Evolutionary conservation across 2,888 invertebrate genomes (phyloP).

Genomic region (Coleophora deauratella): DNA sequence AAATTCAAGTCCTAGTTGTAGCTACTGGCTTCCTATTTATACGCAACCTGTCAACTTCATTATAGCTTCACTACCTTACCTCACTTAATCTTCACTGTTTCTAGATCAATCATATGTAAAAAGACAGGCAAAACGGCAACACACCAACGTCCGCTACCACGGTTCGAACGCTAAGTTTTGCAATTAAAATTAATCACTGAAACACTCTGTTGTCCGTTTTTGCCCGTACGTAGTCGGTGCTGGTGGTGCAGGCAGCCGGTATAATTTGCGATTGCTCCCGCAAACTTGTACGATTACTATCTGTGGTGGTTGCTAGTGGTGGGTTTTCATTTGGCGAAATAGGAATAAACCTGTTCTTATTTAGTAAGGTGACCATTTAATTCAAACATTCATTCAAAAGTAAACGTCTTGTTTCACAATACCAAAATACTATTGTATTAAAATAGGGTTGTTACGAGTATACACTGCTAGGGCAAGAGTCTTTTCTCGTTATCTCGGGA

Average conservation of each 20-base stretch:
- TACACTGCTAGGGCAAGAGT: too few relatives aligned
- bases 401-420: too few relatives aligned
- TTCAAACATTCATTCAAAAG: too few relatives aligned
- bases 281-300: constrained; percentile 14
- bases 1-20: too few relatives aligned
- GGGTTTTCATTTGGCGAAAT: background rate
- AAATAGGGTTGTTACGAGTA: too few relatives aligned
- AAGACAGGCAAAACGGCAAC: background rate
- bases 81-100: too few relatives aligned
- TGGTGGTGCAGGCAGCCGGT: background rate
- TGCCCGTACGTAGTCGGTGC: constrained; percentile 18
- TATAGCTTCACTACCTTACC: too few relatives aligned
- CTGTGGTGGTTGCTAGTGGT: background rate
- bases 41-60: too few relatives aligned
- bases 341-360: background rate
- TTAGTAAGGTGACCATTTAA: constrained; percentile 4
- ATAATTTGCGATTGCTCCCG: constrained; percentile 10
- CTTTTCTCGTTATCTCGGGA: too few relatives aligned
- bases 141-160: constrained; percentile 6
- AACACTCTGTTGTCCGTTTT: constrained; percentile 34
- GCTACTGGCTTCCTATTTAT: too few relatives aligned
- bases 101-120: too few relatives aligned
- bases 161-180: constrained; percentile 33
- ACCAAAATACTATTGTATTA: too few relatives aligned
- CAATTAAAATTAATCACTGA: constrained; percentile 51